phyloP scores from a whole-genome alignment of 2,888 invertebrate genomes.

The Morpho deidamia region DNA sequence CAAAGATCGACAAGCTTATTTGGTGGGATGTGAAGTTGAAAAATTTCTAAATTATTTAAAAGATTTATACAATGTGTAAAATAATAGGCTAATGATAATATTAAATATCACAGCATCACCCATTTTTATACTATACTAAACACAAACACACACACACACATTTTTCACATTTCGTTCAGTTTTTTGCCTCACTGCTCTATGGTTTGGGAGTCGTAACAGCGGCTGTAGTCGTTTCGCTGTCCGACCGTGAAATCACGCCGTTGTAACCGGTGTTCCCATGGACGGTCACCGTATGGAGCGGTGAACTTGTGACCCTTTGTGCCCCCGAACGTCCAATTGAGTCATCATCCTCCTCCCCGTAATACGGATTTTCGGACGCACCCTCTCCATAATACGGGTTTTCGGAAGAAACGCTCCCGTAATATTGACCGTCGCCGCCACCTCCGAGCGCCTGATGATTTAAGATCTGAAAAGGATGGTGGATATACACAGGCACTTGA shows the following conservation, averaged over 20 bases:
- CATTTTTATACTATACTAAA: slow-evolving; percentile 46
- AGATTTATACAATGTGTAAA: background rate
- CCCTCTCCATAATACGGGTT: slow-evolving; percentile 18
- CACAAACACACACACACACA: slow-evolving; percentile 17
- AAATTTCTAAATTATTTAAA: no score
- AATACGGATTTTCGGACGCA: slow-evolving; percentile 12
- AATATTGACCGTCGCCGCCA: slow-evolving; percentile 18
- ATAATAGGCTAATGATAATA: slow-evolving; percentile 27
- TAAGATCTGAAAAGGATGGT: slow-evolving; percentile 43
- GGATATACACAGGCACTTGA: slow-evolving; percentile 52
- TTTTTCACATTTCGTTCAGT: slow-evolving; percentile 12
- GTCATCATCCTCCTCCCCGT: slow-evolving; percentile 16
- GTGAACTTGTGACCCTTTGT: slow-evolving; percentile 26
- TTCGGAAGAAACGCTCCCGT: slow-evolving; percentile 11
- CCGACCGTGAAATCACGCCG: slow-evolving; percentile 56
- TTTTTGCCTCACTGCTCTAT: background rate
- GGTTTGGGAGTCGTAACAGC: slow-evolving; percentile 21
- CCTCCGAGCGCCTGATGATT: slow-evolving; percentile 30
- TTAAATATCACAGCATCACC: slow-evolving; percentile 61
- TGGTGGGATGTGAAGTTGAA: slow-evolving; percentile 4
- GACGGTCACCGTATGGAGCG: slow-evolving; percentile 45
- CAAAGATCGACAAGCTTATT: background rate
- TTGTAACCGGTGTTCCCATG: slow-evolving; percentile 48
- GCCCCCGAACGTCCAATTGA: slow-evolving; percentile 14
- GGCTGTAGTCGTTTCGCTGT: slow-evolving; percentile 32